A percentile compares a stretch with the other conserved stretches of the same genome.
Conservation (phyloP, 2,797 vertebrate genomes). For the Paramormyrops hopkinsi region DNA sequence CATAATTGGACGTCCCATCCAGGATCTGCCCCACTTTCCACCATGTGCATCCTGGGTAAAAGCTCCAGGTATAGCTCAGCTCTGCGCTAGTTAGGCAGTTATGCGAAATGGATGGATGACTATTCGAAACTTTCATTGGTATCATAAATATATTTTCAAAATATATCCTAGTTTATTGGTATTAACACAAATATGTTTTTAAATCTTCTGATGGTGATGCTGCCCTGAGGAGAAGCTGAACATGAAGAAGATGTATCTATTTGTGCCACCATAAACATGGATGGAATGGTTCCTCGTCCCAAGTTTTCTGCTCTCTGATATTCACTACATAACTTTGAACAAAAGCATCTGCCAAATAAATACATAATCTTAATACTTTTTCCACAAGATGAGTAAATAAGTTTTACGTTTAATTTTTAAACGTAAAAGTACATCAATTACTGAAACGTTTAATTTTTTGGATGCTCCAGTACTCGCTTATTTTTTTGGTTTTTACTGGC, state of each 20-base stretch:
- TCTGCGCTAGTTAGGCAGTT: background rate
- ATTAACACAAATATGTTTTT: background rate
- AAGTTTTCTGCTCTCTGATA: background rate
- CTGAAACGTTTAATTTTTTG: background rate
- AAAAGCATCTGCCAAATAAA: background rate
- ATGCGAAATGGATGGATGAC: background rate
- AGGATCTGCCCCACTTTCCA: background rate
- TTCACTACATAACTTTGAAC: background rate
- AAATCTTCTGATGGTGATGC: slow-evolving; percentile 52
- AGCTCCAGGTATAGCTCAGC: background rate
- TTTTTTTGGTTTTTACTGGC: background rate
- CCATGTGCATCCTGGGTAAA: background rate
- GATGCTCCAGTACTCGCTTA: background rate
- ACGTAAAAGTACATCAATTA: background rate
- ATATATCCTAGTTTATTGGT: background rate
- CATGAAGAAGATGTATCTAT: slow-evolving; percentile 72
- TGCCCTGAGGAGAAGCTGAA: slow-evolving; percentile 76
- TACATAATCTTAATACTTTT: background rate
- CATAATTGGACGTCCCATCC: background rate
- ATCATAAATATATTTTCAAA: background rate
- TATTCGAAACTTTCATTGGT: background rate
- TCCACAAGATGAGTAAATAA: background rate
- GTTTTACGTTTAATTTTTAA: background rate
- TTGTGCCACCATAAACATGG: slow-evolving; percentile 75
- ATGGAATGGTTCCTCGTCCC: slow-evolving; percentile 51